Evolutionary conservation across 2,113 vertebrate species (phyloP).

Genomic region (Callipepla californica): DNA sequence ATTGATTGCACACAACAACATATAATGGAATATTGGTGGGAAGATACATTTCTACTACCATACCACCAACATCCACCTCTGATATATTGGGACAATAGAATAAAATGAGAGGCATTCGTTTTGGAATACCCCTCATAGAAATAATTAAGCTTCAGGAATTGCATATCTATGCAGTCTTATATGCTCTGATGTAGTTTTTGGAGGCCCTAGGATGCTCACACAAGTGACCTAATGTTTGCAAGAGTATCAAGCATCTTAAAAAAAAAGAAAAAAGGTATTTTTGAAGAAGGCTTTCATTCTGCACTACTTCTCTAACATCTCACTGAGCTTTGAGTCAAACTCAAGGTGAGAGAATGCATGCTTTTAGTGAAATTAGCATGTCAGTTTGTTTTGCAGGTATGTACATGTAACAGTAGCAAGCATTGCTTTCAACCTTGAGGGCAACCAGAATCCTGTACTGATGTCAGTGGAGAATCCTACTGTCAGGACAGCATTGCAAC

Average conservation of each 20-base stretch:
- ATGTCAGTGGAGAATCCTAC: background rate
- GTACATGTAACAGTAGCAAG: background rate
- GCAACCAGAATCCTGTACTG: fast-evolving
- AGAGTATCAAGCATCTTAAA: background rate
- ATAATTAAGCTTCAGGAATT: background rate
- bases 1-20: too few relatives aligned
- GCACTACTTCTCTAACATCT: background rate
- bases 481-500: background rate
- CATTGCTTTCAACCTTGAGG: background rate
- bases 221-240: background rate
- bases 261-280: background rate
- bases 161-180: background rate
- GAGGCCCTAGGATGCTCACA: background rate
- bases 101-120: too few relatives aligned
- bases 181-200: background rate
- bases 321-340: background rate
- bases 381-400: background rate
- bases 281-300: background rate
- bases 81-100: too few relatives aligned
- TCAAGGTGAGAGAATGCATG: background rate
- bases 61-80: too few relatives aligned
- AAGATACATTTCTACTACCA: too few relatives aligned
- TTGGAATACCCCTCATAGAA: too few relatives aligned
- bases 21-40: too few relatives aligned
- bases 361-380: background rate